A percentile compares a stretch with the other conserved stretches of the same genome.
Evolutionary conservation across 2,113 vertebrate species (phyloP).

Genomic region (Gadus chalcogrammus): DNA sequence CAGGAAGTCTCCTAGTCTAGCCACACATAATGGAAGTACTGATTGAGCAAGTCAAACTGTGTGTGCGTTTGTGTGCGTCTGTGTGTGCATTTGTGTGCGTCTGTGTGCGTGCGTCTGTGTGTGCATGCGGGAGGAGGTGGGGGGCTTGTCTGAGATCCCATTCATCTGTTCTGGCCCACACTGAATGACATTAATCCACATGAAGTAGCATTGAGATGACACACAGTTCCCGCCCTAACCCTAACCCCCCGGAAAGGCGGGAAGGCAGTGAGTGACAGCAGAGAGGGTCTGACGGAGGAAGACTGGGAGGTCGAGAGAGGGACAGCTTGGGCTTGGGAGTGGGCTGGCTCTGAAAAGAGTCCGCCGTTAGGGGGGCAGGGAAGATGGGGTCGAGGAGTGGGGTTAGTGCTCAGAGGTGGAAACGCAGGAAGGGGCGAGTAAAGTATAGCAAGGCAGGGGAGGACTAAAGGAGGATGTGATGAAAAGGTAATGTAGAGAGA

Average conservation of each 20-base stretch:
- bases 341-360: background rate
- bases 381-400: conserved; percentile 20
- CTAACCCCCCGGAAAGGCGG: background rate
- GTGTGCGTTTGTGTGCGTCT: no score
- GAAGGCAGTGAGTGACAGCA: conserved; percentile 26
- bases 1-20: no score
- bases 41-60: no score
- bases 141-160: no score
- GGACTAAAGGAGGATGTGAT: conserved; percentile 51
- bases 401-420: conserved; percentile 42
- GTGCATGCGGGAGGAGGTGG: no score
- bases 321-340: conserved; percentile 44
- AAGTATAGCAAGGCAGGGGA: conserved; percentile 30
- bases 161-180: no score
- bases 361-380: conserved; percentile 6
- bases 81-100: no score
- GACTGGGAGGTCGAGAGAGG: conserved; percentile 50
- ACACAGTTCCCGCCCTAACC: no score
- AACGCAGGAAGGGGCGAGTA: conserved; percentile 34
- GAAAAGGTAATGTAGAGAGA: conserved; percentile 58
- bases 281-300: conserved; percentile 52
- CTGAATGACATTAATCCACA: no score
- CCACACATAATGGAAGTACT: no score
- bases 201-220: no score
- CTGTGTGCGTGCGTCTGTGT: no score